Evolutionary conservation across 2,113 vertebrate species (phyloP).

Genomic region (Anser brachyrhynchus): DNA sequence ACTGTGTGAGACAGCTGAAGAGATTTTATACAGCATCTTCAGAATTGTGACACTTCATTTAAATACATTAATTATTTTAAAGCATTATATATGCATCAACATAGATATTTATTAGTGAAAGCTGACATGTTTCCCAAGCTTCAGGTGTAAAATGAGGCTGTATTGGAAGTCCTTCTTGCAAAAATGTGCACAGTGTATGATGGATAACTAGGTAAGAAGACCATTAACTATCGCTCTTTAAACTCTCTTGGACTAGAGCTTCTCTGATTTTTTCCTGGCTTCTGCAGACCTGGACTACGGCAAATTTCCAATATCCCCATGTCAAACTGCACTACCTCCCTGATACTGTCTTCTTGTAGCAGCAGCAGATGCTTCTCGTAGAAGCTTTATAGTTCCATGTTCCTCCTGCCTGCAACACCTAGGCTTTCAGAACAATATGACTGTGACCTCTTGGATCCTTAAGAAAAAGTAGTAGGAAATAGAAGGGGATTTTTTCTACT

Average conservation of each 20-base stretch:
- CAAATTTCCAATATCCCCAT: neutral
- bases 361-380: neutral
- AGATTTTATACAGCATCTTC: neutral
- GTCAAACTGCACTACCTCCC: neutral
- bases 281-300: neutral
- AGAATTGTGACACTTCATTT: neutral
- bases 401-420: neutral
- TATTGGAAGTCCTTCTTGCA: neutral
- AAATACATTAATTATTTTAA: conserved; percentile 12
- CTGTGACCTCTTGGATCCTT: neutral
- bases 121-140: neutral
- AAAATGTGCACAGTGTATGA: neutral
- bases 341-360: neutral
- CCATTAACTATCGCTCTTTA: neutral
- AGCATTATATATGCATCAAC: neutral
- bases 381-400: neutral
- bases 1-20: neutral
- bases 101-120: neutral
- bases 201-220: neutral
- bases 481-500: neutral
- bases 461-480: neutral
- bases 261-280: neutral
- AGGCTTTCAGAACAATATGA: neutral
- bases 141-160: neutral
- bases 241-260: neutral